phyloP scores from a whole-genome alignment of 1,140 invertebrate species.

The Caerostris darwini region DNA sequence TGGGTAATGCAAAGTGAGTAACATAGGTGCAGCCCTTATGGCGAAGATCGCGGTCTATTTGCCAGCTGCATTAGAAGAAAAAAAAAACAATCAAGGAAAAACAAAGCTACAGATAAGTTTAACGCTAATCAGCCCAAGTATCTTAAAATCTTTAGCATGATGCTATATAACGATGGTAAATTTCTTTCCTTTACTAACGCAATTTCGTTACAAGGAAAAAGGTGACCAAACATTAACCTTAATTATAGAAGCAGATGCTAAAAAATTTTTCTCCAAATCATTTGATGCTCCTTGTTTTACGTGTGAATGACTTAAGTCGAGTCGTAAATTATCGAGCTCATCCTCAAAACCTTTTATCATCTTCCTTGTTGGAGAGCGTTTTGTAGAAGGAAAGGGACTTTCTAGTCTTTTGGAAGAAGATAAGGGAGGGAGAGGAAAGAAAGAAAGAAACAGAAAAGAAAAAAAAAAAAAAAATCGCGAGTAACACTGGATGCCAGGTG shows the following conservation, averaged over 20 bases:
- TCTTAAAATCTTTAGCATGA: no score
- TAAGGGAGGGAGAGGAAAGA: not conserved
- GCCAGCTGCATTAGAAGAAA: no score
- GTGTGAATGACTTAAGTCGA: slow-evolving; percentile 3
- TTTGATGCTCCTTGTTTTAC: not conserved
- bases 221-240: slow-evolving; percentile 35
- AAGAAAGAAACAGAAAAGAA: not conserved
- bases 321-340: slow-evolving; percentile 10
- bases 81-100: no score
- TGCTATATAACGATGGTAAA: no score
- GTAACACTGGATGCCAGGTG: slow-evolving; percentile 69
- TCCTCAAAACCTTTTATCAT: not conserved
- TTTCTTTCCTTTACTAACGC: not conserved
- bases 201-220: not conserved
- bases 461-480: not conserved
- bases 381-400: not conserved
- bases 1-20: no score
- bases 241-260: slow-evolving; percentile 1
- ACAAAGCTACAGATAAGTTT: no score
- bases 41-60: no score
- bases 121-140: no score
- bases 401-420: not conserved
- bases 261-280: not conserved
- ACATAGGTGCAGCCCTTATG: no score
- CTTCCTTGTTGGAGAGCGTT: slow-evolving; percentile 8